These are phyloP conservation scores for Coluber constrictor DNA, from an alignment of 2,797 vertebrate genomes.

Conservation along the genomic window DNA sequence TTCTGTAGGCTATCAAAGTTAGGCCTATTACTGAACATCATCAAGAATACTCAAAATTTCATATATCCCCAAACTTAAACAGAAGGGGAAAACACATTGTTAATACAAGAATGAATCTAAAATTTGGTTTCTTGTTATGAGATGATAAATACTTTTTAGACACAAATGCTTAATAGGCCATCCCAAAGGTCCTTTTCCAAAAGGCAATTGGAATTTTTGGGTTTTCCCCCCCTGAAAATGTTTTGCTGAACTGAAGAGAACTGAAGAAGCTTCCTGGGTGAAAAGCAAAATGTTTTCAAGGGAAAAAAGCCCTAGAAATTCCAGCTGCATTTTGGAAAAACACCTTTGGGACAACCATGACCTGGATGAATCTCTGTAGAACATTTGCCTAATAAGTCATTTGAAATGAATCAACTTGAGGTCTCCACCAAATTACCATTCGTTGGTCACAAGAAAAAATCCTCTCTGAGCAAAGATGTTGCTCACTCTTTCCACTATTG, in stretches of 20 bases:
- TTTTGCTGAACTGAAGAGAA: background rate
- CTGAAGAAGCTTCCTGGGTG: background rate
- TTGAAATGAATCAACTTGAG: background rate
- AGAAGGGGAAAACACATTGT: background rate
- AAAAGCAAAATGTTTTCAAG: background rate
- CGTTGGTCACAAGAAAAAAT: rapidly evolving
- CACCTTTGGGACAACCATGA: background rate
- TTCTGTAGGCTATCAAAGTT: background rate
- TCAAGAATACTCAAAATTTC: background rate
- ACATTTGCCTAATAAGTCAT: background rate
- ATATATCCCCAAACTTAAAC: background rate
- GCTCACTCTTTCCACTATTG: background rate
- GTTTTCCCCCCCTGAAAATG: background rate
- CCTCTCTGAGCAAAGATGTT: background rate
- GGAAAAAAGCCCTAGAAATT: background rate
- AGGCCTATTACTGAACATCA: background rate
- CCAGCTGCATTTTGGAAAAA: background rate
- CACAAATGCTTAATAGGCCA: background rate
- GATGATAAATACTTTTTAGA: background rate
- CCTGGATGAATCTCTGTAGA: background rate
- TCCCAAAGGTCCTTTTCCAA: background rate
- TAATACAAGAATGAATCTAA: background rate
- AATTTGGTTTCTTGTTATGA: background rate
- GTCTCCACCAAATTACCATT: background rate
- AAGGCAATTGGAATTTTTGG: background rate